Conservation (phyloP, 1,140 invertebrate species). For the Pinna nobilis region DNA sequence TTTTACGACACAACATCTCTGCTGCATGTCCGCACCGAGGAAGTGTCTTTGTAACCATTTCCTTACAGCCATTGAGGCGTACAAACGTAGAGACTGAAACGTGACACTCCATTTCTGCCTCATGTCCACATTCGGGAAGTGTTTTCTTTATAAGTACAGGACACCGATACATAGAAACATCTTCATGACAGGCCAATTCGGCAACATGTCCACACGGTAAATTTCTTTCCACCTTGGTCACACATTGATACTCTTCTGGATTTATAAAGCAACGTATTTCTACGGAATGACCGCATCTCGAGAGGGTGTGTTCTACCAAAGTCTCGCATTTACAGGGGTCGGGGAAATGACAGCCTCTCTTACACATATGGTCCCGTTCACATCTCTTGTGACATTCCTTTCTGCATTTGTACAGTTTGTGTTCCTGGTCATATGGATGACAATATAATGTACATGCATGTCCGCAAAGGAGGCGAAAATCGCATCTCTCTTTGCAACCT, state of each 20-base stretch:
- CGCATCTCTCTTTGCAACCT: constrained; percentile 67
- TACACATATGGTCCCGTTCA: constrained; percentile 55
- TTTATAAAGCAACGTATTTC: constrained; percentile 40
- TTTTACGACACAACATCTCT: constrained; percentile 51
- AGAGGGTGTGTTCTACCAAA: constrained; percentile 40
- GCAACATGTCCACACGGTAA: constrained; percentile 66
- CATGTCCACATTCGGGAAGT: constrained; percentile 26
- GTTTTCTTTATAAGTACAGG: constrained; percentile 12
- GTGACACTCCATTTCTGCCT: constrained; percentile 12
- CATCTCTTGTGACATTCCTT: constrained; percentile 62
- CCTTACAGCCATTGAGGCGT: constrained; percentile 1
- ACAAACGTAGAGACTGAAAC: neutral
- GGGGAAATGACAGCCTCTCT: constrained; percentile 47
- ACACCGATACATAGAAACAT: neutral
- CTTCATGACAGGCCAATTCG: constrained; percentile 11
- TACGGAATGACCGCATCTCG: constrained; percentile 40
- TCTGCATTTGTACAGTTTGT: constrained; percentile 57
- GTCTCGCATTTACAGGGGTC: constrained; percentile 54
- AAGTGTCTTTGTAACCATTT: neutral
- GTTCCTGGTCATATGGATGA: constrained; percentile 65
- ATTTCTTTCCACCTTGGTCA: constrained; percentile 20
- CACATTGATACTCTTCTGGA: constrained; percentile 33
- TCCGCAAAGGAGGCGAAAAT: constrained; percentile 64
- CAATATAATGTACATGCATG: constrained; percentile 63
- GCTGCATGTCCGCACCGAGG: constrained; percentile 68